These are phyloP conservation scores for Bombyx mori DNA, from an alignment of 1,140 invertebrate species.

Conservation along the genomic window DNA sequence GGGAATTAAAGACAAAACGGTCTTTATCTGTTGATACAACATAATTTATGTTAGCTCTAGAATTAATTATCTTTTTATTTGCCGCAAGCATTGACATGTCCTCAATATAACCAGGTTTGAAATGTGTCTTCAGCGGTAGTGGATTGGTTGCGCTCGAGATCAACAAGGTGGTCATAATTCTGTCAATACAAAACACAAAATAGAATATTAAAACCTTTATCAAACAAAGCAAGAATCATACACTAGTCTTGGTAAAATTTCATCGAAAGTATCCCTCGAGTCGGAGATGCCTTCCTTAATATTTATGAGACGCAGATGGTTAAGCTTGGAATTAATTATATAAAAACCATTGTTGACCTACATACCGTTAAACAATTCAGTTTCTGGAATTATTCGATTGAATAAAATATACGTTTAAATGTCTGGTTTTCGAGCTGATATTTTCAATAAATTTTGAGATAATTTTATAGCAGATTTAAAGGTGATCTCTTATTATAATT, in stretches of 20 bases:
- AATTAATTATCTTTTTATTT: too few species aligned
- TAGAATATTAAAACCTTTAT: too few species aligned
- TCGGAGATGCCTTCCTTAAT: constrained; percentile 4
- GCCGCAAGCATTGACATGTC: too few species aligned
- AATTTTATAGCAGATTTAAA: neutral
- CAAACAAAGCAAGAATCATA: too few species aligned
- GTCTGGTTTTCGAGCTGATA: neutral
- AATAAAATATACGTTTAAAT: neutral
- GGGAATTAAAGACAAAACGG: too few species aligned
- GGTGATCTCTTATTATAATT: neutral
- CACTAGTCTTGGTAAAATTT: neutral
- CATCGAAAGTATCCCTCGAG: neutral
- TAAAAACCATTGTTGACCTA: constrained; percentile 2
- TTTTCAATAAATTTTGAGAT: neutral
- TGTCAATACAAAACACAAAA: too few species aligned
- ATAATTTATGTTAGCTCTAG: too few species aligned
- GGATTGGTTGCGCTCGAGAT: too few species aligned
- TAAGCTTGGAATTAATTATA: constrained; percentile 9
- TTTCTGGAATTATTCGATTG: constrained; percentile 3
- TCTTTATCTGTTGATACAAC: too few species aligned
- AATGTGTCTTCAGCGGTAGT: too few species aligned
- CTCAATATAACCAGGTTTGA: too few species aligned
- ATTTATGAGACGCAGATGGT: constrained; percentile 8
- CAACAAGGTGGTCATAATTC: too few species aligned
- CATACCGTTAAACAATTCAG: neutral